A percentile compares a stretch with the other conserved stretches of the same genome.
These are phyloP conservation scores for Synodontis membranacea DNA, from an alignment of 2,113 vertebrate genomes.

Conservation along the genomic window DNA sequence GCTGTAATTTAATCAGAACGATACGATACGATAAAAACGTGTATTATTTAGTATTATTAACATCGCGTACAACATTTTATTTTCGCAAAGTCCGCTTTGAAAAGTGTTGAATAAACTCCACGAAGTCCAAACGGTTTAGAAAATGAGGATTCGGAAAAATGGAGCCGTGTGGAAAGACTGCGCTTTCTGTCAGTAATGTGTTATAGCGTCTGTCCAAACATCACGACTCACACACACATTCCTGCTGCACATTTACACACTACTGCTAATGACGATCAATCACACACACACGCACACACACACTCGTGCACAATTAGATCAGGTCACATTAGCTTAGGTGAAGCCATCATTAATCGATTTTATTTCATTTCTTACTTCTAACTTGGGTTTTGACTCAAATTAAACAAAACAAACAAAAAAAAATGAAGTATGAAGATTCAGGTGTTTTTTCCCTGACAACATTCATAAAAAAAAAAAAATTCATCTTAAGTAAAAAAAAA, in stretches of 20 bases:
- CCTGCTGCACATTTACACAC: background rate
- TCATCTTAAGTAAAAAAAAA: background rate
- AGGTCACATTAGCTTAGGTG: background rate
- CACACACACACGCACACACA: background rate
- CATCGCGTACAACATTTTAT: background rate
- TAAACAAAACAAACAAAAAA: background rate
- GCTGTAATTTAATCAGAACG: no score
- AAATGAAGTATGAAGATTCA: background rate
- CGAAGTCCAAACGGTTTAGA: background rate
- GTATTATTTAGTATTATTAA: background rate
- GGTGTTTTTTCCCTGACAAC: background rate
- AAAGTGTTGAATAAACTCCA: background rate
- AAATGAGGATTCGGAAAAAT: background rate
- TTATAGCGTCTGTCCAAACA: background rate
- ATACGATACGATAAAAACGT: background rate
- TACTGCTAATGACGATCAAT: background rate
- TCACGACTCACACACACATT: background rate
- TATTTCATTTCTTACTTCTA: background rate
- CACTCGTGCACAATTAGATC: background rate
- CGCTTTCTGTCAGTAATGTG: background rate
- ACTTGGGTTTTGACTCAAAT: no score
- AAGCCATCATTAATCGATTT: background rate
- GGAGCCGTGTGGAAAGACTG: background rate
- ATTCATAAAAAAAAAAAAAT: background rate
- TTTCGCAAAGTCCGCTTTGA: background rate